A percentile compares a stretch with the other conserved stretches of the same genome.
phyloP scores from a whole-genome alignment of 2,888 invertebrate genomes.

The Corbicula japonica region DNA sequence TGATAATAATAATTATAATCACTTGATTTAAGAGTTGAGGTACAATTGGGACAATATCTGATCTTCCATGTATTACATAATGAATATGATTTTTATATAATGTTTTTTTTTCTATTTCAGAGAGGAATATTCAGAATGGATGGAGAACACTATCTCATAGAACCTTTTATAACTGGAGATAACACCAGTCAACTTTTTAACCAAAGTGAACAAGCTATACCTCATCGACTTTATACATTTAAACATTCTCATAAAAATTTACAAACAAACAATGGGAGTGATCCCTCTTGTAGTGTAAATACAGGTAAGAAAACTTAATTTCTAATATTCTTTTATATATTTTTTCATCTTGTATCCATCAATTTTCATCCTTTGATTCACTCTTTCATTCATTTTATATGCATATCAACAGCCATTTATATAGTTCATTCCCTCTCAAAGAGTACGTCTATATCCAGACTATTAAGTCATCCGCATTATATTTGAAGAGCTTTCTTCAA shows the following conservation, averaged over 20 bases:
- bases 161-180: constrained; percentile 65
- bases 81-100: background rate
- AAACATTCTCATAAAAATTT: constrained; percentile 61
- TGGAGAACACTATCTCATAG: constrained; percentile 75
- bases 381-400: constrained; percentile 6
- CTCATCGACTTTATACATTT: constrained; percentile 64
- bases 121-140: constrained; percentile 71
- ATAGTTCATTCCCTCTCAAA: too few relatives aligned
- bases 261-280: constrained; percentile 44
- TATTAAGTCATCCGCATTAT: too few relatives aligned
- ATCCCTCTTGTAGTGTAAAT: constrained; percentile 50
- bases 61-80: too few relatives aligned
- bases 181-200: constrained; percentile 55
- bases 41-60: too few relatives aligned
- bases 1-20: too few relatives aligned
- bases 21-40: too few relatives aligned
- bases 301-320: constrained; percentile 44
- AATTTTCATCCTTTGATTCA: background rate
- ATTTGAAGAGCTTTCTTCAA: too few relatives aligned
- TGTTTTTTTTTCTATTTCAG: constrained; percentile 68
- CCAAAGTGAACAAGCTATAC: constrained; percentile 62
- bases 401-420: too few relatives aligned
- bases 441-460: too few relatives aligned
- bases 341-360: background rate
- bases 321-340: background rate